Percentiles rank a stretch among this genome's conserved stretches.
phyloP scores from a whole-genome alignment of 2,113 vertebrate species.

The Lepus europaeus region DNA sequence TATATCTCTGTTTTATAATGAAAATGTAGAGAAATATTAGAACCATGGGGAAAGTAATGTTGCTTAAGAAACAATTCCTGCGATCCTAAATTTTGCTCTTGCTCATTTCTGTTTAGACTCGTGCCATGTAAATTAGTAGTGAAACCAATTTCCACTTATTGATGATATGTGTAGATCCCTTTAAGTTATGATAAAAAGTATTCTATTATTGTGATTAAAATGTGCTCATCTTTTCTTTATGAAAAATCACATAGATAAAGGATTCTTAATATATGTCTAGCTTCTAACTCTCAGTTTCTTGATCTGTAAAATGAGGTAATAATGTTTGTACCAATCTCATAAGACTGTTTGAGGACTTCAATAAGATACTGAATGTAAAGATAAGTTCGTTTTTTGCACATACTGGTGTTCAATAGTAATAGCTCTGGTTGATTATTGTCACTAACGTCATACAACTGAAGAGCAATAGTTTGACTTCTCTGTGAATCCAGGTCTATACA shows the following conservation, averaged over 20 bases:
- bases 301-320: not conserved
- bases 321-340: not conserved
- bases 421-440: not conserved
- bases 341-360: not conserved
- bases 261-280: not conserved
- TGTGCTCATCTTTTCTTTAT: not conserved
- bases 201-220: not conserved
- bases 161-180: not conserved
- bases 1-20: not conserved
- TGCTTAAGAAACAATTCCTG: not conserved
- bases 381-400: not conserved
- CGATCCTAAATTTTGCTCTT: not conserved
- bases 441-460: not conserved
- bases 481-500: not conserved
- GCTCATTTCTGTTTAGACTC: not conserved
- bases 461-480: not conserved
- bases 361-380: not conserved
- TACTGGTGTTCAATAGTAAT: not conserved
- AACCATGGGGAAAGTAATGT: not conserved
- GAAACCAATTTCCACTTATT: not conserved
- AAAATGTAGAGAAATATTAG: not conserved
- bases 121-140: not conserved
- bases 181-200: not conserved
- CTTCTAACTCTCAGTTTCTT: not conserved
- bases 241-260: slow-evolving; percentile 11